Base-by-base conservation (phyloP, 2,888 invertebrate species). In the Drosophila borborema region DNA sequence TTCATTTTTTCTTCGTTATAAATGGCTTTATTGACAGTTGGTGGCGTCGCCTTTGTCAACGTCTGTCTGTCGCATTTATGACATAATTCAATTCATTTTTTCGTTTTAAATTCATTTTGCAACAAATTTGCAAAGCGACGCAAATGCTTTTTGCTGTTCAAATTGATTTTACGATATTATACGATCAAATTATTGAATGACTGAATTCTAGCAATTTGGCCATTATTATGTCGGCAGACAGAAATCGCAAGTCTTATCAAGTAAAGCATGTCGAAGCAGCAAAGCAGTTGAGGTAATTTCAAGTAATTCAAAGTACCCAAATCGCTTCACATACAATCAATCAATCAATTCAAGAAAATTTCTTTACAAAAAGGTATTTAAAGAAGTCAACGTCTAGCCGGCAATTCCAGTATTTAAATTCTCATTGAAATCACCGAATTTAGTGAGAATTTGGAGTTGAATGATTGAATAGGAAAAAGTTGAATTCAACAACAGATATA, bases 1-100 rank as follows among this genome's bases (percentile, higher is more conserved):
- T 4, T 4, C 1, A 8, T 12, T 2, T 56, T 78, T 74, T 86
- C 70, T 80, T 70, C 76, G 64, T 45, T 54, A 63, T 74, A 86
- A 88, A 86, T 82, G 82, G 54, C 74, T 79, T 84, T 82, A 89
- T 74, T 82, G 84, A 66, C 82, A 77, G 80, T 70, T 67, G 61
- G 59, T 61, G 54, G 38, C 41, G 34, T 18, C 68, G 46, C 28
- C 56, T 54, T 40, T 49, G 72, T 62, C 69, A 55, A 38, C 36
- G 68, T 31, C 68, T 70, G 75, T 65, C 72, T 69, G 64, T 41
- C 69, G 38, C 59, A 40, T 86, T 88, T 78, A 72, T 83, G 74
- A 56, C 64, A 76, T 86, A 86, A 86, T 86, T 89, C 77, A 77
- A 86, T 86, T 89, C 67, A 75, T 64, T 81, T 55, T 40, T 36